Evolutionary conservation across 53 echinoderm and acorn worm species (phyloP).

Genomic region (Pentamera pediparva): DNA sequence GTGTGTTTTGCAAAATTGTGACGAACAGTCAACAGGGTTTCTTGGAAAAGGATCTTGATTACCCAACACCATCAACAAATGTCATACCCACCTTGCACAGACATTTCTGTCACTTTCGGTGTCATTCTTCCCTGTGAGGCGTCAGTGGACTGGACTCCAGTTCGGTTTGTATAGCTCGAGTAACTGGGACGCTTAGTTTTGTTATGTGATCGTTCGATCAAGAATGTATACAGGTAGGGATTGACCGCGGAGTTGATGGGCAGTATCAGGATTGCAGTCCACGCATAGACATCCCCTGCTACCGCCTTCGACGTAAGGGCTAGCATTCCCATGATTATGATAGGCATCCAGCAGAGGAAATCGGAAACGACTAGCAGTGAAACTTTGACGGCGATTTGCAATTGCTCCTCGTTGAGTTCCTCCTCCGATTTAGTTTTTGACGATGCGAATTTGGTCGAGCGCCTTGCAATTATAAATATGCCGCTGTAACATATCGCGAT

Average conservation of each 20-base stretch:
- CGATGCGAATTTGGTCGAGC: constrained; percentile 42
- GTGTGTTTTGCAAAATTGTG: too few species aligned
- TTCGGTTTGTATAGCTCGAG: too few species aligned
- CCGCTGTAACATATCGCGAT: constrained; percentile 68
- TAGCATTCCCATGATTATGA: constrained; percentile 20
- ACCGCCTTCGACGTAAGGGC: constrained; percentile 2
- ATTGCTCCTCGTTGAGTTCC: constrained; percentile 2
- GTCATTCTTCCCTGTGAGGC: too few species aligned
- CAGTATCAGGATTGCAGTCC: constrained; percentile 13
- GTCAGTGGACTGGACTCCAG: too few species aligned
- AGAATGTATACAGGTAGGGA: constrained; percentile 16
- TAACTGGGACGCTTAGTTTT: too few species aligned
- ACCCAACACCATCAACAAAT: too few species aligned
- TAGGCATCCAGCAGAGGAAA: constrained; percentile 29
- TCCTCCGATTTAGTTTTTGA: not conserved
- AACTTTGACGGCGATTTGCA: constrained; percentile 16
- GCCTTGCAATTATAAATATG: constrained; percentile 69
- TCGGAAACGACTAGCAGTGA: constrained; percentile 2
- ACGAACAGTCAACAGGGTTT: too few species aligned
- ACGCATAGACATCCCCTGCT: constrained; percentile 11
- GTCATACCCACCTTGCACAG: too few species aligned
- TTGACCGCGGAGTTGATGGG: constrained; percentile 24
- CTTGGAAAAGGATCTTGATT: too few species aligned
- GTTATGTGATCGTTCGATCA: not conserved
- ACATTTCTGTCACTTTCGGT: too few species aligned